Conservation (phyloP, 2,113 vertebrate genomes). For the Haemorhous mexicanus region DNA sequence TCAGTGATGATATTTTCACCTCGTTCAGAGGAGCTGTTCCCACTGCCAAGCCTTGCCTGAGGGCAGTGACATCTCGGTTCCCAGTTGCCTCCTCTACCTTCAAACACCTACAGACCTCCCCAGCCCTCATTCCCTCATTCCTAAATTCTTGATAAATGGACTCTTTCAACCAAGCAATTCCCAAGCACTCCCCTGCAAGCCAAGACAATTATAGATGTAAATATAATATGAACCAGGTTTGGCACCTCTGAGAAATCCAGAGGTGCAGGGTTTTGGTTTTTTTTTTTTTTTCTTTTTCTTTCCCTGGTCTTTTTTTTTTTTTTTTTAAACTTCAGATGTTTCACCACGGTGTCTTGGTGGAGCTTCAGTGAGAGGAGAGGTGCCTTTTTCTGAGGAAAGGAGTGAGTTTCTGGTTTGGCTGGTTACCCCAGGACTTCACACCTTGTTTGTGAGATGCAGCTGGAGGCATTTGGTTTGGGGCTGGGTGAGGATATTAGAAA, state of each 20-base stretch:
- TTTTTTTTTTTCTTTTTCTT: no score
- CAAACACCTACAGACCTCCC: not conserved
- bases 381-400: not conserved
- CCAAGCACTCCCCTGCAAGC: not conserved
- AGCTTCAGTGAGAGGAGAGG: not conserved
- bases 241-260: not conserved
- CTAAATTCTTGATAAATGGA: not conserved
- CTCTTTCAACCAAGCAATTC: not conserved
- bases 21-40: not conserved
- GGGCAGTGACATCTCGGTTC: not conserved
- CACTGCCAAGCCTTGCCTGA: not conserved
- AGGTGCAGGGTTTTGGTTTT: not conserved
- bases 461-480: constrained; percentile 33
- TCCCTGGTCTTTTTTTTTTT: not conserved
- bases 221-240: not conserved
- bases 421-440: not conserved
- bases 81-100: not conserved
- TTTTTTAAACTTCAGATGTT: not conserved
- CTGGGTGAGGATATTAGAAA: constrained; percentile 35
- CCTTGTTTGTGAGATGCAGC: not conserved
- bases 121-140: not conserved
- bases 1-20: not conserved
- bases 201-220: not conserved
- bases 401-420: not conserved
- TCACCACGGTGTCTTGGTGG: not conserved